Base-by-base conservation (phyloP, 2,888 invertebrate genomes). In the Drosophila nr. medialis region DNA sequence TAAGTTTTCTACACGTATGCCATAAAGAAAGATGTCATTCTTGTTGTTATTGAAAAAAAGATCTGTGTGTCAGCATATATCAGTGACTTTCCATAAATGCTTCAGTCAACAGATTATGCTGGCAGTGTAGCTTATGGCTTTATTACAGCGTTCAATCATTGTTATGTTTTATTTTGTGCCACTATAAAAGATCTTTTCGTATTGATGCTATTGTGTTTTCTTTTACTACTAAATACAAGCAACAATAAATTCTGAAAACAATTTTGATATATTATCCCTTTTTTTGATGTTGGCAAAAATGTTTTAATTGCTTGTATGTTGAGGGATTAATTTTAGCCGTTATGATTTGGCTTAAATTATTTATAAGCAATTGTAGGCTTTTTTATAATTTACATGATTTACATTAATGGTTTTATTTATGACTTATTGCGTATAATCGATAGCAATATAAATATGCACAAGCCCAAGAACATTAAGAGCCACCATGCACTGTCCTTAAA, bases 31-130 rank as follows among this genome's bases (percentile, higher is more conserved):
- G 2, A 21, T 38, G 30, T 10, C 15, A 2, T 42, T 29, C 8
- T 15, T 42, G 40, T 29, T 48, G 36, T 13, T 30, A 64, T 7
- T 32, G 29, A 13, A n/a, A 29, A 34, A 24, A 13, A 21, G 18
- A 24, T 42, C 13, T 29, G 27, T 21, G 21, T 42, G 40, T 13
- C 21, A n/a, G 34, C 18, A 34, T 34, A 36, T 34, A 36, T 30
- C 36, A 36, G 21, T 13, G 61, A 36, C 18, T 24, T 45, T 15
- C 15, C 21, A 29, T 21, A 29, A 51, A 40, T 18, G 24, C 24
- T 10, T 48, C 36, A 48, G 36, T 65, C 45, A 54, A 65, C 24
- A 53, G 36, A 64, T 65, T 53, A 34, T 18, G n/a, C 34, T 15
- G 61, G 62, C 49, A 21, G 32, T 27, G 38, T 8, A 50, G 27